A percentile compares a stretch with the other conserved stretches of the same genome.
Conservation (phyloP, 2,113 vertebrate genomes). For the Manacus vitellinus region DNA sequence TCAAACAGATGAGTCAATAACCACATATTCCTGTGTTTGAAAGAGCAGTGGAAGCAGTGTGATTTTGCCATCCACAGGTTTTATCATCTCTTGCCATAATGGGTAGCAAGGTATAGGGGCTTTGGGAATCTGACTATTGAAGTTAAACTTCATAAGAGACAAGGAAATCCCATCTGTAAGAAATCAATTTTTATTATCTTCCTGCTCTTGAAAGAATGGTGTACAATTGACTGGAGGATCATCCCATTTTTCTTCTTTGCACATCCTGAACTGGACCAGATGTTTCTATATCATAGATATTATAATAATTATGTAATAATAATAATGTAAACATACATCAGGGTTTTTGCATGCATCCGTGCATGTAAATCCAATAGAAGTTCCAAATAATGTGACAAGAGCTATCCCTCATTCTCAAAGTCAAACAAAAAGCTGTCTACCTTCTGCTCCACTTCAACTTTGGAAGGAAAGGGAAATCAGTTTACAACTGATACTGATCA, state of each 20-base stretch:
- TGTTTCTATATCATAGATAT: not conserved
- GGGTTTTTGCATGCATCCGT: not conserved
- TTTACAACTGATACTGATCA: not conserved
- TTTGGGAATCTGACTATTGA: not conserved
- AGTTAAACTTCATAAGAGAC: not conserved
- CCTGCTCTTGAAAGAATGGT: not conserved
- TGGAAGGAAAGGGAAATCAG: not conserved
- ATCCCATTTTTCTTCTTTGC: not conserved
- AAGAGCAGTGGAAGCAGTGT: not conserved
- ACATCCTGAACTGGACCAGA: not conserved
- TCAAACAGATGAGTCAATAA: not conserved
- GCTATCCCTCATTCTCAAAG: not conserved
- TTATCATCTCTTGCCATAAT: not conserved
- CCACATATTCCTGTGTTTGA: not conserved
- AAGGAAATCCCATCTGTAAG: not conserved
- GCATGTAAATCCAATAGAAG: not conserved
- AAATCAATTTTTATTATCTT: not conserved
- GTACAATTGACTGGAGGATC: not conserved
- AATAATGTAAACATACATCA: not conserved
- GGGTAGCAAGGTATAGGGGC: rapidly evolving
- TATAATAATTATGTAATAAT: not conserved
- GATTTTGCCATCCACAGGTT: not conserved
- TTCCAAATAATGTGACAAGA: not conserved
- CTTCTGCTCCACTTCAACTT: not conserved
- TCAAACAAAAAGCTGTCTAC: not conserved